Evolutionary conservation across 1,140 invertebrate species (phyloP).

Genomic region (Heterodera schachtii): DNA sequence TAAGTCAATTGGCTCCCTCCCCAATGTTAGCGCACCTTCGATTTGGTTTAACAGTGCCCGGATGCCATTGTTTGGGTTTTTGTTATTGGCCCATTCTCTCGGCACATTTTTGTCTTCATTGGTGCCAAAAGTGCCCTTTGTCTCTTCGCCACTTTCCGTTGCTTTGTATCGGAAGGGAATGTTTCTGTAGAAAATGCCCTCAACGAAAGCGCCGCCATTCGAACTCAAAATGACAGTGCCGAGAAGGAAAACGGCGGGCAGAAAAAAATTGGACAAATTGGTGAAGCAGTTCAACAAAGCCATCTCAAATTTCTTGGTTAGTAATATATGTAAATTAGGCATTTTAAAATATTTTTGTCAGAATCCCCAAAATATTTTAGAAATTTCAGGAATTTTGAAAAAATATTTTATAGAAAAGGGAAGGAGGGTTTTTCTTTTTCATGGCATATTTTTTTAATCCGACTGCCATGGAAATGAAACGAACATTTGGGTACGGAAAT

Average conservation of each 20-base stretch:
- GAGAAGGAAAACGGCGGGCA: not conserved
- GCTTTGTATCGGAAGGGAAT: constrained; percentile 12
- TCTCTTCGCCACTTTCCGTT: not conserved
- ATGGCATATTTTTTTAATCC: too few species aligned
- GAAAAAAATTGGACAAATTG: not conserved
- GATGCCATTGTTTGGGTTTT: not conserved
- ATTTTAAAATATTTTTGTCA: too few species aligned
- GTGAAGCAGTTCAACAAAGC: not conserved
- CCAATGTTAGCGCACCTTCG: not conserved
- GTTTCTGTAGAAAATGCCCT: constrained; percentile 5
- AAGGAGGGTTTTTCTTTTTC: too few species aligned
- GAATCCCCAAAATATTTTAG: too few species aligned
- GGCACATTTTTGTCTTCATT: not conserved
- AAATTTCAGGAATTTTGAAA: too few species aligned
- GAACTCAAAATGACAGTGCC: not conserved
- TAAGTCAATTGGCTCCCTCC: too few species aligned
- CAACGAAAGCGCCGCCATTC: not conserved
- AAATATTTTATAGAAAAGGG: too few species aligned
- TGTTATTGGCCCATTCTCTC: not conserved
- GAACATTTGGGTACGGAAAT: too few species aligned
- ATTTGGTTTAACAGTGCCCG: not conserved
- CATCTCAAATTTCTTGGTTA: not conserved
- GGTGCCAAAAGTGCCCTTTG: not conserved
- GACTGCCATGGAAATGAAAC: too few species aligned
- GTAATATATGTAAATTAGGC: too few species aligned